Percentiles rank a stretch among this genome's conserved stretches.
phyloP scores from a whole-genome alignment of 2,113 vertebrate genomes.

The Andinoacara biseriatus region DNA sequence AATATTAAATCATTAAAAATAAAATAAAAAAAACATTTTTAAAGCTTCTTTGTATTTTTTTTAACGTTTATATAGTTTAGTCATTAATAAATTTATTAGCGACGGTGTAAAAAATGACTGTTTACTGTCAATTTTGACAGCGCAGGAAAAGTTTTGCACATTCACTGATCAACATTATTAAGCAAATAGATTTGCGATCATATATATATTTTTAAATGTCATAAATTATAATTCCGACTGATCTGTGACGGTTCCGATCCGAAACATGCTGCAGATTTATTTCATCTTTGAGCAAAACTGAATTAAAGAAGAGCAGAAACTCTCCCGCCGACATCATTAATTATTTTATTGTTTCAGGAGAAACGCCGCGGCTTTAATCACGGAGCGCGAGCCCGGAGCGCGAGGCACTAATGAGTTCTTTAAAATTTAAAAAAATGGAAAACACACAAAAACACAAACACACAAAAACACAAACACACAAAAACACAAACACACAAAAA shows the following conservation, averaged over 20 bases:
- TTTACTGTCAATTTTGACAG: too few relatives aligned
- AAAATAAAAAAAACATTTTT: background rate
- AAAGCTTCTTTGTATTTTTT: background rate
- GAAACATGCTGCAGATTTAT: too few relatives aligned
- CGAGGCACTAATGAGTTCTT: accelerated
- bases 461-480: too few relatives aligned
- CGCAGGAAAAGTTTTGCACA: too few relatives aligned
- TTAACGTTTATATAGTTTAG: too few relatives aligned
- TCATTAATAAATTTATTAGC: too few relatives aligned
- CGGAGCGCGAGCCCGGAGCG: too few relatives aligned
- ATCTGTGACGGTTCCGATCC: background rate
- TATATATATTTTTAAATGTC: too few relatives aligned
- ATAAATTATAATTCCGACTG: background rate
- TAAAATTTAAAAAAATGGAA: background rate
- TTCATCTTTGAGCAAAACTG: background rate
- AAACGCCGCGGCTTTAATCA: too few relatives aligned
- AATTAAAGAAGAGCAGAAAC: accelerated
- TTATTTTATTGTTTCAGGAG: accelerated
- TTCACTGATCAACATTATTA: too few relatives aligned
- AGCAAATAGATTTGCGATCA: too few relatives aligned
- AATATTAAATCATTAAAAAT: background rate
- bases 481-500: background rate
- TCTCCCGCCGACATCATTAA: background rate
- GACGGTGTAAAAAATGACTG: too few relatives aligned
- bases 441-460: background rate